These are phyloP conservation scores for Rosalia funebris DNA, from an alignment of 2,888 invertebrate genomes.

Conservation along the genomic window DNA sequence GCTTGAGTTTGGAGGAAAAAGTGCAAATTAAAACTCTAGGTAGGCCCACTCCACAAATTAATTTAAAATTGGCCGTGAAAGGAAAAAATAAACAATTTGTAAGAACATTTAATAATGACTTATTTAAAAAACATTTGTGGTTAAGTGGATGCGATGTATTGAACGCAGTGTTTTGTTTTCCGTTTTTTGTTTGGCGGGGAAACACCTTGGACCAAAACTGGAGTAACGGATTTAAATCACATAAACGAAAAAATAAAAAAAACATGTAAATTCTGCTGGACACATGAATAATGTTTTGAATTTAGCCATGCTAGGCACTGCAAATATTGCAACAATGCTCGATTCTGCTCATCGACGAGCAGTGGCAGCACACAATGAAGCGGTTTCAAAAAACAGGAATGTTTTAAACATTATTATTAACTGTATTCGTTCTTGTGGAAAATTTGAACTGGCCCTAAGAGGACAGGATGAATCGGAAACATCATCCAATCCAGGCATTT, in stretches of 20 bases:
- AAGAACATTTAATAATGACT: too few relatives aligned
- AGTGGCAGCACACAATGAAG: background rate
- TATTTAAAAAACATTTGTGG: background rate
- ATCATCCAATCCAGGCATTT: constrained; percentile 26
- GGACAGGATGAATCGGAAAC: background rate
- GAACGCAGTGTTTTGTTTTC: background rate
- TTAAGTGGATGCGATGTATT: background rate
- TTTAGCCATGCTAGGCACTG: background rate
- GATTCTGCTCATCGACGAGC: background rate
- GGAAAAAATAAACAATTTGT: too few relatives aligned
- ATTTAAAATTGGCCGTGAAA: too few relatives aligned
- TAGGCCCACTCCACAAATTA: too few relatives aligned
- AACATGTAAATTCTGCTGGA: background rate
- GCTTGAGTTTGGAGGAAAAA: too few relatives aligned
- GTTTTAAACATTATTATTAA: background rate
- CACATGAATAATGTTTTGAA: background rate
- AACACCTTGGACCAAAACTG: background rate
- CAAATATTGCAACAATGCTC: background rate
- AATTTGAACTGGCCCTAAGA: background rate
- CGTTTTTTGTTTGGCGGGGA: background rate
- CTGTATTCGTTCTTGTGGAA: background rate
- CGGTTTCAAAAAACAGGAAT: background rate
- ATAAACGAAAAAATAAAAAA: background rate
- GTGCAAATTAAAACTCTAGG: too few relatives aligned
- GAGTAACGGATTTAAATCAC: background rate